Evolutionary conservation across 2,113 vertebrate species (phyloP).

Genomic region (Ctenomys sociabilis): DNA sequence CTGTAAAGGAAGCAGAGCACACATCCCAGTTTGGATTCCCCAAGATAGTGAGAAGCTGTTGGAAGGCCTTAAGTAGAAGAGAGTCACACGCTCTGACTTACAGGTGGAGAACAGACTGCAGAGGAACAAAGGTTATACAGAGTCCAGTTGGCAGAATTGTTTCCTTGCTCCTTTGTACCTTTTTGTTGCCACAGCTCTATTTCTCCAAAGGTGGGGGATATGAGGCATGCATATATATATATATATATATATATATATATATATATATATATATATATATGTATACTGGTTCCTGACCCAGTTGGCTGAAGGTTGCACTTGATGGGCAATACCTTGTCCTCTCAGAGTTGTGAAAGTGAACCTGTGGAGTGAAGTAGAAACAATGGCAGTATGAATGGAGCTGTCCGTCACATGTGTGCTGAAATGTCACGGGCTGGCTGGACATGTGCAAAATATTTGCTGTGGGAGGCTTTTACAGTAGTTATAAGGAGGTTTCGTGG

Average conservation of each 20-base stretch:
- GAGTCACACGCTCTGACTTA: not conserved
- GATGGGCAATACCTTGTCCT: not conserved
- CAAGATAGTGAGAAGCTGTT: not conserved
- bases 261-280: too few species aligned
- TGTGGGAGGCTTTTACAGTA: not conserved
- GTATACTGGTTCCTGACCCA: not conserved
- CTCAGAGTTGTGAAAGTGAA: not conserved
- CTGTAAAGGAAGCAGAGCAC: not conserved
- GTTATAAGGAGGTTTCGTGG: not conserved
- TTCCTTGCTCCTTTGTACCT: not conserved
- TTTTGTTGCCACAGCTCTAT: not conserved
- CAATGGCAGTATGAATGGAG: not conserved
- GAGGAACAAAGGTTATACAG: not conserved
- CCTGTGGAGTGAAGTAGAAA: not conserved
- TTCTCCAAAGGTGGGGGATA: not conserved
- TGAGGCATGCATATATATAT: not conserved
- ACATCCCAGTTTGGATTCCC: not conserved
- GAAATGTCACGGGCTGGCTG: conserved; percentile 25
- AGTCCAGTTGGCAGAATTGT: not conserved
- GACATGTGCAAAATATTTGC: not conserved
- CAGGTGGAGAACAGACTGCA: not conserved
- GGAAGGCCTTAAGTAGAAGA: not conserved
- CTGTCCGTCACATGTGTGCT: conserved; percentile 44
- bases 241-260: too few species aligned
- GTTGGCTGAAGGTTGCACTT: not conserved